A percentile compares a stretch with the other conserved stretches of the same genome.
These are phyloP conservation scores for Iguana delicatissima DNA, from an alignment of 2,797 vertebrate species.

Conservation along the genomic window DNA sequence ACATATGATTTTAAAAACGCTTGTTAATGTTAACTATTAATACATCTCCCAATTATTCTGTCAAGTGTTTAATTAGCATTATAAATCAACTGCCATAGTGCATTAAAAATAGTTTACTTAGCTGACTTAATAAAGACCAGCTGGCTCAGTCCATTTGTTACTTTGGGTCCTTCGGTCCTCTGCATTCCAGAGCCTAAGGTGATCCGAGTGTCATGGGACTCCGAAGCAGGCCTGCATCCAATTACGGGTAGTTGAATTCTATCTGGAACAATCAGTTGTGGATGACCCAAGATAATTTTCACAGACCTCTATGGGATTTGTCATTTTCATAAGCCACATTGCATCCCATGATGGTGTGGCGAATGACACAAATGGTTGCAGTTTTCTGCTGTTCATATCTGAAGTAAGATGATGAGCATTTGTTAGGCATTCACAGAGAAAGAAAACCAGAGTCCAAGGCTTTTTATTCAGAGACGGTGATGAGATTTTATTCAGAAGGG, in stretches of 20 bases:
- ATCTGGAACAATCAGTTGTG: not conserved
- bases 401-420: not conserved
- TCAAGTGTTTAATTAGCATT: not conserved
- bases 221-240: not conserved
- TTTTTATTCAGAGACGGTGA: constrained; percentile 1
- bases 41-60: not conserved
- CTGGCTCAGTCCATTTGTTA: not conserved
- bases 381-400: not conserved
- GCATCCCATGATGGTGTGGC: not conserved
- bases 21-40: not conserved
- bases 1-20: accelerated
- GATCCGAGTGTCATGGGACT: not conserved
- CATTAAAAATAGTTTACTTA: not conserved
- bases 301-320: not conserved
- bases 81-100: not conserved
- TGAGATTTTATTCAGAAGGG: constrained; percentile 33
- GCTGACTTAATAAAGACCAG: not conserved
- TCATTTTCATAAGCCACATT: not conserved
- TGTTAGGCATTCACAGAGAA: not conserved
- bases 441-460: not conserved
- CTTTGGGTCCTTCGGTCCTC: not conserved
- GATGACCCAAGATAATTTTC: not conserved
- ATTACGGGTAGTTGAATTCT: not conserved
- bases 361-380: not conserved
- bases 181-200: too few relatives aligned